Base-by-base conservation (phyloP, 1,140 invertebrate genomes). In the Trinorchestia longiramus region DNA sequence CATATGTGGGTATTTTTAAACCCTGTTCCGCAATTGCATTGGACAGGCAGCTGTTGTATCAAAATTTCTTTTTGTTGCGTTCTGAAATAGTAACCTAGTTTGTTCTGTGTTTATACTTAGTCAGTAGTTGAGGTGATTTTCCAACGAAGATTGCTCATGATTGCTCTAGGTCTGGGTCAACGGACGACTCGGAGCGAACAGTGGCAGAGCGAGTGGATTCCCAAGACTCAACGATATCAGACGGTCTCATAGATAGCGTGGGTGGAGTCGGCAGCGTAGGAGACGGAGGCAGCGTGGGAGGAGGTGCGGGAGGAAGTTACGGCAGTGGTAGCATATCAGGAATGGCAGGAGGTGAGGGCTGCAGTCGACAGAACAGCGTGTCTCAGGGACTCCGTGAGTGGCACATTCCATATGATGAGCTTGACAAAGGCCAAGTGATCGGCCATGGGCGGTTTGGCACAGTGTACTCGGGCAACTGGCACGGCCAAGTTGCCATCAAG, bases 401-500 rank as follows among this genome's bases (percentile, higher is more conserved):
- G 99, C 99, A 99, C 97, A 99, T 99, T 97, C 99, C 99, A 92
- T 99, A 98, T 97, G 99, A 99, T 97, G 99, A 99, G 97, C 97
- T 99, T 94, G 98, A 98, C 97, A 98, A 99, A 97, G 98, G 98
- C 92, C 99, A 99, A 96, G 97, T 98, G 96, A 98, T 99, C 96
- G 99, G 99, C 43, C 98, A 98, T 44, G 99, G 99, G 36, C 98
- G 99, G 96, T 99, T 99, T 98, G 99, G 99, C 90, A 99, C 98
- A 23, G 99, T 99, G 43, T 99, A 99, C 97, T 98, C 99, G 97
- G 99, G 99, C 88, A 98, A 99, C 97, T 99, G 99, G 99, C 99
- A 99, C 97, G 99, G 99, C 0, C 99, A 99, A 97, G 99, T 99
- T 57, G 99, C 99, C n/a, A 99, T 99, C 95, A 99, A 99, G 98